Base-by-base conservation (phyloP, 2,888 invertebrate genomes). In the Drosophila paramelanica region DNA sequence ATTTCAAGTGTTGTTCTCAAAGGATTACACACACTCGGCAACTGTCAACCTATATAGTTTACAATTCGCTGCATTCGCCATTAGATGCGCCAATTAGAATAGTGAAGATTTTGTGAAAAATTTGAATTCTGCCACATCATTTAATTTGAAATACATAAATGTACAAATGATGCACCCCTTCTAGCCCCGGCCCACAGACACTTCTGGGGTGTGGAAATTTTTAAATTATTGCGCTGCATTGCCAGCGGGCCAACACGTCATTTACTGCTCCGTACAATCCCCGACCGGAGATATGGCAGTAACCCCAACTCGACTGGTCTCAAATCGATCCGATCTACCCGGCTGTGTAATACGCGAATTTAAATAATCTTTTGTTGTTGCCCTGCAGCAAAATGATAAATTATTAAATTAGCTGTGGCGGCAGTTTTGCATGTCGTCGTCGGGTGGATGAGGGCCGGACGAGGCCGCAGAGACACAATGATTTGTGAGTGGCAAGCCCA, bases 51-150 rank as follows among this genome's bases (percentile, higher is more conserved):
- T 65, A 17, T 42, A 11, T 25, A 67, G 59, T 77, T 84, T 73
- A 74, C 85, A 73, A 77, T 75, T 76, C 76, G 74, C 59, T 83
- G 81, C 77, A 66, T 73, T 72, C 67, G 46, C 45, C 79, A 89
- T 89, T 88, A 74, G 89, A 38, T 71, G 76, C 71, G 86, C 77
- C 89, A 89, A 89, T 89, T 90, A 88, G 78, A 81, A 83, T 72
- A 77, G 78, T 65, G 43, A 60, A 66, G 65, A 52, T 65, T 62
- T 76, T 58, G 55, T 86, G 89, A 89, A 81, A 90, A 89, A 91
- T 91, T 89, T 91, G 90, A 89, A 90, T 90, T 83, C 88, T 90
- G 91, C 90, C 90, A 89, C 89, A 88, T 91, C 91, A 91, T 91
- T 91, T 82, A 91, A 83, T 91, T 90, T 84, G 65, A 77, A 81